These are phyloP conservation scores for Drosophila takahashii DNA, from an alignment of 1,140 invertebrate genomes.

Conservation along the genomic window DNA sequence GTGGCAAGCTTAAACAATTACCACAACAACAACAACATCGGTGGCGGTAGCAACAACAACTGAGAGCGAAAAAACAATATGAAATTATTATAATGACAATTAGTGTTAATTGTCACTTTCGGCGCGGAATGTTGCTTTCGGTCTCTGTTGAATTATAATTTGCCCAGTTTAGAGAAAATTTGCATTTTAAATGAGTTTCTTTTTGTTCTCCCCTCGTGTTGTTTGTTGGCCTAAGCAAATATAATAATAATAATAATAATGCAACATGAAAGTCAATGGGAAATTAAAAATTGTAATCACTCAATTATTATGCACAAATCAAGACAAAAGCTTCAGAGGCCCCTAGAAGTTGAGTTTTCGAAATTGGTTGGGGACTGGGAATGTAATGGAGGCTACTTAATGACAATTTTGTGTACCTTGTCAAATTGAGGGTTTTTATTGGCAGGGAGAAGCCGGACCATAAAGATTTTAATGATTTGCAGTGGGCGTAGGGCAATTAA, in stretches of 20 bases:
- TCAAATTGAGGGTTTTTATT: slow-evolving; percentile 63
- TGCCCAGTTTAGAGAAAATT: slow-evolving; percentile 60
- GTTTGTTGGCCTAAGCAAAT: slow-evolving; percentile 59
- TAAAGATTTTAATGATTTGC: slow-evolving; percentile 65
- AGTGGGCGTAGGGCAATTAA: slow-evolving; percentile 57
- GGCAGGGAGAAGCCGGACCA: slow-evolving; percentile 20
- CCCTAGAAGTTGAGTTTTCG: slow-evolving; percentile 41
- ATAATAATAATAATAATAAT: slow-evolving; percentile 35
- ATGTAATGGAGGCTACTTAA: slow-evolving; percentile 41
- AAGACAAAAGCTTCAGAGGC: slow-evolving; percentile 56
- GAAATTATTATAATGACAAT: slow-evolving; percentile 83
- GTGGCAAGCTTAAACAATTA: slow-evolving; percentile 79
- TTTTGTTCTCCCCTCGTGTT: slow-evolving; percentile 30
- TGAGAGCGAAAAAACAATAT: slow-evolving; percentile 61
- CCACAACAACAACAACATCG: slow-evolving; percentile 32
- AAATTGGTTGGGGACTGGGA: background rate
- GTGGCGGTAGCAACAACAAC: slow-evolving; percentile 24
- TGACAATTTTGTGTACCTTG: slow-evolving; percentile 73
- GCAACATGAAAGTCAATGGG: slow-evolving; percentile 62
- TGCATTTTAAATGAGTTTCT: slow-evolving; percentile 78
- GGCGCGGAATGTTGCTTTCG: slow-evolving; percentile 56
- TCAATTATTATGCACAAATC: slow-evolving; percentile 74
- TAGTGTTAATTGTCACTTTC: slow-evolving; percentile 83
- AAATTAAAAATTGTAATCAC: slow-evolving; percentile 76
- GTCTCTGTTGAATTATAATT: slow-evolving; percentile 61